Evolutionary conservation across 2,113 vertebrate species (phyloP), one percentile per base, ranked within the genome.

Genomic region (Clarias magur): DNA sequence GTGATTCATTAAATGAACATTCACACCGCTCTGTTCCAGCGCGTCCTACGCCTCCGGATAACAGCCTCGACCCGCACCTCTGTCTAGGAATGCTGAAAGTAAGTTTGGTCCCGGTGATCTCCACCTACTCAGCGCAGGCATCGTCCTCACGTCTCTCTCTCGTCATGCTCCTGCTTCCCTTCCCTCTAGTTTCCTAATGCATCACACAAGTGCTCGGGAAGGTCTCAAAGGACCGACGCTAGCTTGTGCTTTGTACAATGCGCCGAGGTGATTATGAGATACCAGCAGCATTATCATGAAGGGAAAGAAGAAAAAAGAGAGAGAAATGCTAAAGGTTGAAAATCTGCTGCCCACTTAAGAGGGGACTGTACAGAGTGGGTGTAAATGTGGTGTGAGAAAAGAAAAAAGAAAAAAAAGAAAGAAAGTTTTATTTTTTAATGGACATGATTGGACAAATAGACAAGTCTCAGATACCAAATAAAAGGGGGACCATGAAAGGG

Each of bases 101-200:
- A 82, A 21, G 42, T 82, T 81, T 70, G 65, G 76, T 80, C 80
- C 81, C 56, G 73, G 82, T 82, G 88, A 86, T 89, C 85, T 88
- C 84, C 90, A 84, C 90, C 88, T 83, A 88, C 84, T 81, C 85
- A 56, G 53, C 76, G 53, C 30, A 42, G 76, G 72, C 80, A 65
- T 59, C 84, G 54, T 85, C 62, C 59, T 63, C 83, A 53, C 34
- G 81, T 73, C 83, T 85, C 34, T 85, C 34, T 38, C n/a, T 82
- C 54, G 70, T 75, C 81, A 80, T 84, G 78, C 70, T 48, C 34
- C 62, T 62, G 86, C 84, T 85, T 42, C 76, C 63, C 72, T 38
- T 67, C 84, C 84, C 81, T 65, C 16, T 23, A 11, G 34, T 12
- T 10, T 11, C 42, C 16, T 68, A 68, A 81, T 81, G 82, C 65